phyloP scores from a whole-genome alignment of 2,113 vertebrate genomes.

The Murina feae region DNA sequence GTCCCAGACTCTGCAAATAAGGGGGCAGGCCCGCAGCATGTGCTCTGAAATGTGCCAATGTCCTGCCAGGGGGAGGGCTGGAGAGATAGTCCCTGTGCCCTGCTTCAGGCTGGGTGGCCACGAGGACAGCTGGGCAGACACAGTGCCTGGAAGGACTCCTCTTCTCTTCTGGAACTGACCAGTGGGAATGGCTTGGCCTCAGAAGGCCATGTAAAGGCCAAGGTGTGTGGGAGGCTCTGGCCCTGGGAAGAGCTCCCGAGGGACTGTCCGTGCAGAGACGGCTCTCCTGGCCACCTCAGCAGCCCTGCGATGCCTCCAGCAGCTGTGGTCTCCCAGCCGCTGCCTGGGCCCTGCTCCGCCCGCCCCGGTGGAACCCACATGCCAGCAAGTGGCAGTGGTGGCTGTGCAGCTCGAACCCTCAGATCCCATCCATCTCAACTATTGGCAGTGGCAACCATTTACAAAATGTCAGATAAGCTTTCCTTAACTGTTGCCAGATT shows the following conservation, averaged over 20 bases:
- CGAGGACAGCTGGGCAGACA: not conserved
- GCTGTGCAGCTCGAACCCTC: not conserved
- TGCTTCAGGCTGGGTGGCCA: not conserved
- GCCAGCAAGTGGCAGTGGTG: not conserved
- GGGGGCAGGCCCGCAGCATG: not conserved
- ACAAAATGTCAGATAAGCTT: not conserved
- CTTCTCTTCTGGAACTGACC: not conserved
- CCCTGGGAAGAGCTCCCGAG: not conserved
- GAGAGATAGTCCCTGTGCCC: not conserved
- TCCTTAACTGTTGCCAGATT: not conserved
- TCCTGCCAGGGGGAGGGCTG: not conserved
- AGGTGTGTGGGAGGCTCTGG: not conserved
- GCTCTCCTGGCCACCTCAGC: not conserved
- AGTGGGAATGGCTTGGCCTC: not conserved
- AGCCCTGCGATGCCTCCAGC: not conserved
- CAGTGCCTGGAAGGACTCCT: not conserved
- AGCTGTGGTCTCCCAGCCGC: not conserved
- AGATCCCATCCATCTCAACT: not conserved
- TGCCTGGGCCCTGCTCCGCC: not conserved
- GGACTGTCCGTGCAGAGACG: not conserved
- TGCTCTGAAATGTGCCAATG: not conserved
- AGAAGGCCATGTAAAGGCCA: not conserved
- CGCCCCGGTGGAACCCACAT: rapidly evolving
- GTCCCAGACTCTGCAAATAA: not conserved
- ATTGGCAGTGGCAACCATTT: not conserved